phyloP scores from a whole-genome alignment of 2,113 vertebrate species.

The Illadopsis cleaveri region DNA sequence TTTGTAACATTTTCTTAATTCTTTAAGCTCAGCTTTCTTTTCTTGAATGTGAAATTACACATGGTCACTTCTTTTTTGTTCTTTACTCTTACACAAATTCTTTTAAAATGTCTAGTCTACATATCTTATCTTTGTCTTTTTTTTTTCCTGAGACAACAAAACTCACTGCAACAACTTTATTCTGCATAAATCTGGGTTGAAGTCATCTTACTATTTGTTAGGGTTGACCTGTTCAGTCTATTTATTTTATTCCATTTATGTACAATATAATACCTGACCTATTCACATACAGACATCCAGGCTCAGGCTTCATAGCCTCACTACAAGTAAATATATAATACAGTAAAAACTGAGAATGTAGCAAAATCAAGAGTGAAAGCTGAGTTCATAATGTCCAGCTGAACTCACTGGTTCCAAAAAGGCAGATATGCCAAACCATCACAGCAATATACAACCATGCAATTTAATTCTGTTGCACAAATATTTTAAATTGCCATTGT shows the following conservation, averaged over 20 bases:
- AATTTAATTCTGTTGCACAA: neutral
- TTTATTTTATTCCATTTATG: conserved; percentile 10
- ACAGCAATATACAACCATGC: neutral
- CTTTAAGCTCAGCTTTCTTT: neutral
- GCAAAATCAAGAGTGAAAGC: neutral
- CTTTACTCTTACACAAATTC: neutral
- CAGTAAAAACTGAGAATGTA: neutral
- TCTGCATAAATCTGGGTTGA: neutral
- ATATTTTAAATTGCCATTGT: neutral
- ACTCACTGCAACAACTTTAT: neutral
- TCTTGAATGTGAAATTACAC: neutral
- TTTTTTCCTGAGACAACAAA: neutral
- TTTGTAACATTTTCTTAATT: neutral
- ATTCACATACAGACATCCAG: neutral
- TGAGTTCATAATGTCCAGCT: neutral
- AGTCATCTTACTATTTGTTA: neutral
- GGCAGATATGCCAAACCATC: neutral
- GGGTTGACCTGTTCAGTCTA: neutral
- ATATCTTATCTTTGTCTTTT: neutral
- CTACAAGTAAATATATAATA: neutral
- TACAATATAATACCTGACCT: neutral
- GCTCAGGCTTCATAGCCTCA: neutral
- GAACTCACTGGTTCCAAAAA: neutral
- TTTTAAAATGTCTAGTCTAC: neutral
- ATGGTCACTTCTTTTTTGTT: neutral